Evolutionary conservation across 2,888 invertebrate species (phyloP), one percentile per base, ranked within the genome.

Genomic region (Taphrorychus bicolor): DNA sequence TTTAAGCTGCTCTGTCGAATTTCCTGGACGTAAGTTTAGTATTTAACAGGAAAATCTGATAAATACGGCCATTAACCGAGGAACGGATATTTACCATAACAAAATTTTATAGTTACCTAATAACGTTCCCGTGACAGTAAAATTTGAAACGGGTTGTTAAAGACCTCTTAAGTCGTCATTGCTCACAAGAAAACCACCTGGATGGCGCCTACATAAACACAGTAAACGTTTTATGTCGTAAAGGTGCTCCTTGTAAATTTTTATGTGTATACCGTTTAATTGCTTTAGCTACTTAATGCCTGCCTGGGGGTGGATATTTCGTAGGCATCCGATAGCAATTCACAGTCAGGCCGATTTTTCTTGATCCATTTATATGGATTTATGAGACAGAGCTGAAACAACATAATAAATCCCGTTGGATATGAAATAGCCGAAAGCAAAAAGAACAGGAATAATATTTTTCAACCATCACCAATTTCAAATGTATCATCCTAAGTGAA

Each of bases 131-230:
- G 32, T 32, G 32, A 32, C 11, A 32, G 11, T 32, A 45, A 45
- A 45, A 45, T 18, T 14, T 24, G 17, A 62, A 62, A 48, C 48
- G 56, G 45, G 18, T 9, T 18, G 45, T 45, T 45, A 45, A 45
- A 45, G 9, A 14, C 14, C 45, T 45, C 45, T 45, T 45, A 45
- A 45, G 4, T 18, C 45, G 7, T 45, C 7, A 45, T 9, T 45
- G 4, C 32, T 45, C 45, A 2, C 45, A 18, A 14, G 45, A 45
- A 14, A 45, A 45, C 5, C 45, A 45, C 45, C 45, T 45, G 23
- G 11, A 23, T 21, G 53, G 5, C 23, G 21, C n/a, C 53, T 14
- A 14, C 53, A 22, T 22, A 14, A 32, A 32, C 3, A 32, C 3
- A 32, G 7, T 32, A 32, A 1, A 3, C 11, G 32, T 32, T 2